These are phyloP conservation scores for Siniperca obscura DNA, from an alignment of 2,797 vertebrate genomes.

Conservation along the genomic window DNA sequence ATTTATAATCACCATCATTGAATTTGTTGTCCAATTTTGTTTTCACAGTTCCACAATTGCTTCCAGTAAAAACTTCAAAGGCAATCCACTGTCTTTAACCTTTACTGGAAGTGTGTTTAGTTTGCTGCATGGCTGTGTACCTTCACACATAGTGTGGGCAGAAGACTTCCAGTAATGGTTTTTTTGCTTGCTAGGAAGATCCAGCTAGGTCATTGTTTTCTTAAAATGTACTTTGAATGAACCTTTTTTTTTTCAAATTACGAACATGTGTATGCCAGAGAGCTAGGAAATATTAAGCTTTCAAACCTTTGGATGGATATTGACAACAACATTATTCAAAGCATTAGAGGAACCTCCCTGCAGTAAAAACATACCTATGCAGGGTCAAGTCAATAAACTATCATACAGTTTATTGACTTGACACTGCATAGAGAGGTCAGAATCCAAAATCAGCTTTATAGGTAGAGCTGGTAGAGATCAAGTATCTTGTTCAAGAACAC, in stretches of 20 bases:
- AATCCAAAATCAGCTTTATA: conserved; percentile 19
- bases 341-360: neutral
- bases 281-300: neutral
- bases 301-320: neutral
- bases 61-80: neutral
- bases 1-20: neutral
- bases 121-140: neutral
- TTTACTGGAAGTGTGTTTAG: neutral
- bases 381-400: too few relatives aligned
- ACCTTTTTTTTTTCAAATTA: neutral
- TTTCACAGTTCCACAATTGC: neutral
- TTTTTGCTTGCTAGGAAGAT: neutral
- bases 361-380: neutral
- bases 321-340: neutral
- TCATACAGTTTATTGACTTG: conserved; percentile 12
- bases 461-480: conserved; percentile 14
- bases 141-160: too few relatives aligned
- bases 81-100: neutral
- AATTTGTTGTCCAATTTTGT: neutral
- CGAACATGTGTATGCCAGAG: neutral
- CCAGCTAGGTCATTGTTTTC: neutral
- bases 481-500: conserved; percentile 19
- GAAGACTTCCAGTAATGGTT: neutral
- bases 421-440: conserved; percentile 2
- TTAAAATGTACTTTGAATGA: neutral